Evolutionary conservation across 2,113 vertebrate genomes (phyloP).

Genomic region (Aplodontia rufa): DNA sequence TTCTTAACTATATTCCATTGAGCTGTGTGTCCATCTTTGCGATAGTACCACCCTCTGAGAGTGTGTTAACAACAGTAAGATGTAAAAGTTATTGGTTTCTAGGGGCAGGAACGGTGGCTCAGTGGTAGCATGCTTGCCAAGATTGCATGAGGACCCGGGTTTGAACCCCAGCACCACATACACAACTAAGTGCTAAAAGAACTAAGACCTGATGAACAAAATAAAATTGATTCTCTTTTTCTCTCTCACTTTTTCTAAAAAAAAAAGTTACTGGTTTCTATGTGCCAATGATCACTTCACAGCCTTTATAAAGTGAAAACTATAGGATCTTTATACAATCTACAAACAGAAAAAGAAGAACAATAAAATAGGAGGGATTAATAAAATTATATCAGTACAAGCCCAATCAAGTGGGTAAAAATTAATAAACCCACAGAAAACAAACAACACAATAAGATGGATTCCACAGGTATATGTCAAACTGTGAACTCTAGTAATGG

Average conservation of each 20-base stretch:
- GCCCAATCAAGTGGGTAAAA: not conserved
- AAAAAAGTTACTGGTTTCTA: not conserved
- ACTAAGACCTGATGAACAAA: no score
- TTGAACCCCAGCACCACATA: no score
- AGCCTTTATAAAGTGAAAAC: not conserved
- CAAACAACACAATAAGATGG: not conserved
- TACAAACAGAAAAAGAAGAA: not conserved
- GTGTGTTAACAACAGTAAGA: not conserved
- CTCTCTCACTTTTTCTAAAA: no score
- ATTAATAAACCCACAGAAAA: not conserved
- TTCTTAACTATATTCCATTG: not conserved
- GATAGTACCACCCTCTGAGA: not conserved
- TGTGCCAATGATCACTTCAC: not conserved
- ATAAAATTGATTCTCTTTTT: no score
- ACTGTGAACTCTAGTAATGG: not conserved
- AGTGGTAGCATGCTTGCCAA: no score
- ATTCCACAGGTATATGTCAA: not conserved
- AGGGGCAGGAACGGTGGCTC: no score
- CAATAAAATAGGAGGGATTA: not conserved
- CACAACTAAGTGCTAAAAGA: no score
- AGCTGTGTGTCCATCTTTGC: not conserved
- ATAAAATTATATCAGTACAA: not conserved
- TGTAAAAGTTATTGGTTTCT: not conserved
- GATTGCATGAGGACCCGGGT: no score
- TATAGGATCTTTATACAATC: not conserved